phyloP scores from a whole-genome alignment of 2,888 invertebrate species.

The Sussaba pulchella region DNA sequence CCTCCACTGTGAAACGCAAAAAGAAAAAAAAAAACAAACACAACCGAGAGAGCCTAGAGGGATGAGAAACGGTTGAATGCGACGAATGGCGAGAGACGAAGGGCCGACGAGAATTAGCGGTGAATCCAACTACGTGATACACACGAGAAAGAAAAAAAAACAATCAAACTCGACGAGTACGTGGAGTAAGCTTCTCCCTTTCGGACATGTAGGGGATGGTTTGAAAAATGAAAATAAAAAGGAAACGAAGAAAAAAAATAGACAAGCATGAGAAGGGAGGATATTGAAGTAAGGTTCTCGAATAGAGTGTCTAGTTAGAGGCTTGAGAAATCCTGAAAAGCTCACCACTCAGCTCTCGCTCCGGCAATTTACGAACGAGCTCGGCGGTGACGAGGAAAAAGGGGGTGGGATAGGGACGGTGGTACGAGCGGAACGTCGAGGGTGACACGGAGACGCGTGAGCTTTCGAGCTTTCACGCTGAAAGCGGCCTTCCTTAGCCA shows the following conservation, averaged over 20 bases:
- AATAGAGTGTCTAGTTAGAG: constrained; percentile 60
- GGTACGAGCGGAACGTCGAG: neutral
- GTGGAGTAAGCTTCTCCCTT: neutral
- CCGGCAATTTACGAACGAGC: constrained; percentile 56
- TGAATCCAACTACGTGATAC: neutral
- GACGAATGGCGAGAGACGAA: too few species aligned
- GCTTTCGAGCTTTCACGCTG: constrained; percentile 35
- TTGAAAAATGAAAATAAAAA: neutral
- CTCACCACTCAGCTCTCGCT: constrained; percentile 56
- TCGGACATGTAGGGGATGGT: too few species aligned
- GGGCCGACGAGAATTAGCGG: neutral
- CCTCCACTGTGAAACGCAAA: too few species aligned
- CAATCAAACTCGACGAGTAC: neutral
- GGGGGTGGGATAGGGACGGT: too few species aligned
- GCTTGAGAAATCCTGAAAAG: constrained; percentile 57
- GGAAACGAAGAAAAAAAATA: neutral
- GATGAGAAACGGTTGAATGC: constrained; percentile 10
- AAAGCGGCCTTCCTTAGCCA: too few species aligned
- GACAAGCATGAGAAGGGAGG: neutral
- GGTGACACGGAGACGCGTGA: constrained; percentile 12
- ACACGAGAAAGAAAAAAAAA: too few species aligned
- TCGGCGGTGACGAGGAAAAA: constrained; percentile 2
- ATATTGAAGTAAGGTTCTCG: constrained; percentile 43
- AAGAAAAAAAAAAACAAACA: too few species aligned
- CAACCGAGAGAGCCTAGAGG: constrained; percentile 3